Conservation (phyloP, 2,888 invertebrate species). For the Strigamia maritima region DNA sequence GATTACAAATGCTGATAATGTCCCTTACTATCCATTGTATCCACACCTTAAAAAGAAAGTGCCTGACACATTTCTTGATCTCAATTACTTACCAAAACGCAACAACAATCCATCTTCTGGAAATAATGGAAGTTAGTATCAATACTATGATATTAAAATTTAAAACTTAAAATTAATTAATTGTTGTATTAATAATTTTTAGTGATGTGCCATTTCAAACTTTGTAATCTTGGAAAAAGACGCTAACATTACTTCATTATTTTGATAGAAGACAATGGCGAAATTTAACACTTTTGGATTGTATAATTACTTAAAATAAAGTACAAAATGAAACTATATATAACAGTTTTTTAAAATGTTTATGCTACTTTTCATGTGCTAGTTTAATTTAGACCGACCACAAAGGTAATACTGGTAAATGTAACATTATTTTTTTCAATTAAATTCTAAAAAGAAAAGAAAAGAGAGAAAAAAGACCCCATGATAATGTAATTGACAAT, state of each 20-base stretch:
- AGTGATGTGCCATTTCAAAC: constrained; percentile 5
- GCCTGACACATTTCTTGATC: not conserved
- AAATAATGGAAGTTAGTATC: not conserved
- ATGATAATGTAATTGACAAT: no score
- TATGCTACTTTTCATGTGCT: no score
- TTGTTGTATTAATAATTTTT: not conserved
- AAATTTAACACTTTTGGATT: not conserved
- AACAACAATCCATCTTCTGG: not conserved
- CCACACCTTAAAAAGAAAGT: not conserved
- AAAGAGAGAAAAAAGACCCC: no score
- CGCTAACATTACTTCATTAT: not conserved
- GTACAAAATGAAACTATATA: no score
- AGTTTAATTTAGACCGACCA: no score
- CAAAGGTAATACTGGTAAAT: no score
- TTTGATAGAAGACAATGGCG: not conserved
- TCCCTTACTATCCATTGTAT: not conserved
- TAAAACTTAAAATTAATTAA: not conserved
- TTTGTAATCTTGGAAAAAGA: not conserved
- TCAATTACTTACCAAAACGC: not conserved
- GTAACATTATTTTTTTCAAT: no score
- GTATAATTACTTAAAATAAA: no score
- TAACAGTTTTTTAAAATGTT: no score
- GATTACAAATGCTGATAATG: not conserved
- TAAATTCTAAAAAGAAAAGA: no score
- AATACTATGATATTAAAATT: not conserved